These are phyloP conservation scores for Hypercompe scribonia DNA, from an alignment of 2,888 invertebrate genomes.

Conservation along the genomic window DNA sequence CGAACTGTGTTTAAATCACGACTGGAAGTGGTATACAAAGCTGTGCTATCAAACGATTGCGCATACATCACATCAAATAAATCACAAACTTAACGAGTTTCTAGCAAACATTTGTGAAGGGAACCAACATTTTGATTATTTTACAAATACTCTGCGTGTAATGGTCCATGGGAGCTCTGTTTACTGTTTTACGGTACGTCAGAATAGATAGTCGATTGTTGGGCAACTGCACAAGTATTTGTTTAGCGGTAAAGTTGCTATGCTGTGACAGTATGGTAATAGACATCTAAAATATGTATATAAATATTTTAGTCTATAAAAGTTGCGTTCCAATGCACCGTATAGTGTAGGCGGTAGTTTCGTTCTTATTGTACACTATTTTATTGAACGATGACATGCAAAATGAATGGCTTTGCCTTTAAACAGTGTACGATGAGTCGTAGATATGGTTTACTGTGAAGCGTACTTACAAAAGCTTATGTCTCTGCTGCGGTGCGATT, in stretches of 20 bases:
- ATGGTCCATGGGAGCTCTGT: constrained; percentile 78
- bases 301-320: constrained; percentile 71
- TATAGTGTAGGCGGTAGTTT: constrained; percentile 50
- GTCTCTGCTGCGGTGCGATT: constrained; percentile 61
- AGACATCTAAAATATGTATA: constrained; percentile 73
- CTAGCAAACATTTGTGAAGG: constrained; percentile 77
- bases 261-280: constrained; percentile 66
- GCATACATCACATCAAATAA: constrained; percentile 76
- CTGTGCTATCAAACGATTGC: constrained; percentile 73
- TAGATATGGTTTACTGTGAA: constrained; percentile 53
- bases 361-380: constrained; percentile 57
- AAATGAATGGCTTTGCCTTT: constrained; percentile 61
- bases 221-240: constrained; percentile 72
- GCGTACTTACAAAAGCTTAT: constrained; percentile 61
- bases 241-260: constrained; percentile 68
- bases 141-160: constrained; percentile 81
- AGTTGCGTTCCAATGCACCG: constrained; percentile 59
- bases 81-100: constrained; percentile 79
- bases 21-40: constrained; percentile 69
- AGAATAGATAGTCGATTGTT: constrained; percentile 68
- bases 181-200: constrained; percentile 75
- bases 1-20: constrained; percentile 46
- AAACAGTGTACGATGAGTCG: constrained; percentile 44
- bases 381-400: constrained; percentile 72
- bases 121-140: constrained; percentile 75